Percentiles rank a stretch among this genome's conserved stretches.
Evolutionary conservation across 2,888 invertebrate genomes (phyloP).

Genomic region (Gerosis bhagava): DNA sequence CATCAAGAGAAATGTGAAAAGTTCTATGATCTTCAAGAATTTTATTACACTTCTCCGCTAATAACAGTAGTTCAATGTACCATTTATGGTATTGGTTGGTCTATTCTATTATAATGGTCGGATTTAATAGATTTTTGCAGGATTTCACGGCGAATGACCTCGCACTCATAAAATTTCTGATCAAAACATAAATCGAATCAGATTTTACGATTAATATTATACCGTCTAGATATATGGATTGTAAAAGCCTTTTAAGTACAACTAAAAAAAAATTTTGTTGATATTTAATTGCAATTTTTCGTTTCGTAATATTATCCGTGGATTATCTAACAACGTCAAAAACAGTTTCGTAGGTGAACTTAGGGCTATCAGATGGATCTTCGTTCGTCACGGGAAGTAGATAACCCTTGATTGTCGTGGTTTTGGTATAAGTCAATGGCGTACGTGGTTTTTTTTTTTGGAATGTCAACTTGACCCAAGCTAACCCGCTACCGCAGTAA

Average conservation of each 20-base stretch:
- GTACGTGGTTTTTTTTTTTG: too few relatives aligned
- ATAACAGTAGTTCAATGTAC: constrained; percentile 7
- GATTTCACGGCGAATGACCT: constrained; percentile 15
- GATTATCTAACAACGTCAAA: constrained; percentile 3
- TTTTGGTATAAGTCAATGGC: constrained; percentile 32
- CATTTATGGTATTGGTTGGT: constrained; percentile 3
- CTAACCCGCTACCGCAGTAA: too few relatives aligned
- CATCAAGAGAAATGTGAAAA: constrained; percentile 3
- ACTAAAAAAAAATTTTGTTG: too few relatives aligned
- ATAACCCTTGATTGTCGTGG: constrained; percentile 31
- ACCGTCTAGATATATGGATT: too few relatives aligned
- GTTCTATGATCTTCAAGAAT: not conserved
- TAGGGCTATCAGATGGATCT: constrained; percentile 50
- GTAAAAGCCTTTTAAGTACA: too few relatives aligned
- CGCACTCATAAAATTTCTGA: constrained; percentile 6
- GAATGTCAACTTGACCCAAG: too few relatives aligned
- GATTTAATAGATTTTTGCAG: not conserved
- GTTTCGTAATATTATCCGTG: not conserved
- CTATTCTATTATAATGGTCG: constrained; percentile 4
- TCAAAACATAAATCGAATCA: constrained; percentile 11
- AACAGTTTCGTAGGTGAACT: constrained; percentile 27
- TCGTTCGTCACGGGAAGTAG: constrained; percentile 47
- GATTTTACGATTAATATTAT: constrained; percentile 6
- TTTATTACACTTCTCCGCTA: constrained; percentile 3
- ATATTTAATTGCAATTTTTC: too few relatives aligned